Conservation (phyloP, 2,888 invertebrate species). For the Corythucha ciliata region DNA sequence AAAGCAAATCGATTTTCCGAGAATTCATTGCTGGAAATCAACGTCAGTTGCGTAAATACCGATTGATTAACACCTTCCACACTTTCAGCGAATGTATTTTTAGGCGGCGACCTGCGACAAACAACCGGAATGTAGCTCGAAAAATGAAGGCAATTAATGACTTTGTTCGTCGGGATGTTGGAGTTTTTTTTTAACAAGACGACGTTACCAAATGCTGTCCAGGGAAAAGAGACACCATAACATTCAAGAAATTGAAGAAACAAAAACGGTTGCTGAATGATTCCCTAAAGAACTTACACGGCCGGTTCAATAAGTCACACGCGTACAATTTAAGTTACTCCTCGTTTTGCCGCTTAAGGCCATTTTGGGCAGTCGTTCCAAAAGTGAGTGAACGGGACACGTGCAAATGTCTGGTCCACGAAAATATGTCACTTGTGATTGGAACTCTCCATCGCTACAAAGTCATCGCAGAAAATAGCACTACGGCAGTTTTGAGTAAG, state of each 20-base stretch:
- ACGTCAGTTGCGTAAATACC: neutral
- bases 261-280: neutral
- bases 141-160: too few species aligned
- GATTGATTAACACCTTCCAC: neutral
- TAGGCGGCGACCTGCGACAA: neutral
- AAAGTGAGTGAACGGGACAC: constrained; percentile 8
- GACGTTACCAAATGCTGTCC: neutral
- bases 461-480: too few species aligned
- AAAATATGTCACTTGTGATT: too few species aligned
- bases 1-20: too few species aligned
- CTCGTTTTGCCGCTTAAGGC: neutral
- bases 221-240: neutral
- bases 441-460: too few species aligned
- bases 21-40: too few species aligned
- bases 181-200: neutral
- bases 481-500: too few species aligned
- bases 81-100: neutral
- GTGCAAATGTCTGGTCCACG: neutral
- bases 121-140: neutral
- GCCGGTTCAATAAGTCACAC: constrained; percentile 2
- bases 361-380: constrained; percentile 2
- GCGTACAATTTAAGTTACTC: constrained; percentile 1
- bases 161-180: too few species aligned
- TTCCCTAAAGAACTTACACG: constrained; percentile 1
- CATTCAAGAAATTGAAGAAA: neutral